Percentiles rank a stretch among this genome's conserved stretches.
phyloP scores from a whole-genome alignment of 2,888 invertebrate species.

The Cataglyphis rosenhaueri region DNA sequence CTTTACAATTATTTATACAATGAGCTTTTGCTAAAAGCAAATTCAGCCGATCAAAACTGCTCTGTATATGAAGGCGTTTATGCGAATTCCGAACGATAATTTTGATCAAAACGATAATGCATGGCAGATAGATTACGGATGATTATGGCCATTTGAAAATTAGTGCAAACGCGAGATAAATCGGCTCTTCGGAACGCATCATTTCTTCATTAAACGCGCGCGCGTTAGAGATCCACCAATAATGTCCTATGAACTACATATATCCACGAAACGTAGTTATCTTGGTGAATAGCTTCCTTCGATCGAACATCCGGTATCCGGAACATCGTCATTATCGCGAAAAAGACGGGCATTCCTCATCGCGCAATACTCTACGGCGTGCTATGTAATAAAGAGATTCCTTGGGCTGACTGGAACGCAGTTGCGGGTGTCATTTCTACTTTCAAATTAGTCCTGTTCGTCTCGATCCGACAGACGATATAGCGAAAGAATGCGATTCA shows the following conservation, averaged over 20 bases:
- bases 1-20: background rate
- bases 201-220: slow-evolving; percentile 46
- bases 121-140: slow-evolving; percentile 16
- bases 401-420: slow-evolving; percentile 75
- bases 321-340: slow-evolving; percentile 65
- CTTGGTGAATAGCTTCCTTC: slow-evolving; percentile 43
- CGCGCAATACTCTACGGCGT: slow-evolving; percentile 65
- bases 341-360: slow-evolving; percentile 70
- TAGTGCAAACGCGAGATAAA: slow-evolving; percentile 35
- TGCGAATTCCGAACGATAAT: slow-evolving; percentile 35
- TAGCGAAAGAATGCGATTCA: slow-evolving; percentile 40
- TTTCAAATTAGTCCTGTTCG: slow-evolving; percentile 61
- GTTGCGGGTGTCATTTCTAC: slow-evolving; percentile 70
- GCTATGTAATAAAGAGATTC: slow-evolving; percentile 82
- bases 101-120: slow-evolving; percentile 33
- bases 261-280: slow-evolving; percentile 8
- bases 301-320: slow-evolving; percentile 57
- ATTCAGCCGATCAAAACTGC: background rate
- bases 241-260: slow-evolving; percentile 28
- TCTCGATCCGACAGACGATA: slow-evolving; percentile 15
- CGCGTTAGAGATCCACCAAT: slow-evolving; percentile 38
- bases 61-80: background rate
- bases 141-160: slow-evolving; percentile 41
- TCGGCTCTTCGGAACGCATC: slow-evolving; percentile 36
- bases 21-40: background rate